A percentile compares a stretch with the other conserved stretches of the same genome.
Conservation (phyloP, 2,797 vertebrate genomes). For the Potorous gilbertii region DNA sequence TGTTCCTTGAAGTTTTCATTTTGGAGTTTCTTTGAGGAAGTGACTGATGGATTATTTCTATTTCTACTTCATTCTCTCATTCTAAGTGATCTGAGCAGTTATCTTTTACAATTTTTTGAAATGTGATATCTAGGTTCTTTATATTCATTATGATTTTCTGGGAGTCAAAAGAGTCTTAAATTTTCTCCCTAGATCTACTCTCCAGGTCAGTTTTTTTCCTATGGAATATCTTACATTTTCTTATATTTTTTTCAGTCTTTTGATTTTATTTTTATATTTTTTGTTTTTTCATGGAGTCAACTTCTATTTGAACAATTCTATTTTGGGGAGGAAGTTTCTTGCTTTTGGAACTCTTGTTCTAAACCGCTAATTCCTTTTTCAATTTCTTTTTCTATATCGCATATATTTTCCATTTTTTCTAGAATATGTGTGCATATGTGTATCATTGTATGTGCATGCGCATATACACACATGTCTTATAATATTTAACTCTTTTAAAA, state of each 20-base stretch:
- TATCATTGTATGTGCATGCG: too few relatives aligned
- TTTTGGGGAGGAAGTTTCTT: background rate
- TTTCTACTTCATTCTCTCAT: background rate
- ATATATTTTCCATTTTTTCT: background rate
- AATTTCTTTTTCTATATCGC: background rate
- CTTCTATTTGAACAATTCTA: background rate
- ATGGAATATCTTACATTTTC: background rate
- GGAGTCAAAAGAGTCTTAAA: background rate
- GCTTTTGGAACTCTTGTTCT: background rate
- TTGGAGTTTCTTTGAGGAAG: background rate
- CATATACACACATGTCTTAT: background rate
- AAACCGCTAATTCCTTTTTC: background rate
- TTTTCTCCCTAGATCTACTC: rapidly evolving
- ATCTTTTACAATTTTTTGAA: background rate
- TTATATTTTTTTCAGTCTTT: background rate
- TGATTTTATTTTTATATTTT: background rate
- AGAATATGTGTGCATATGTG: background rate
- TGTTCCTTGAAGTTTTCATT: background rate
- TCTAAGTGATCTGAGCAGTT: background rate
- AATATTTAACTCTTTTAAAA: background rate
- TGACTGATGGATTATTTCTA: background rate
- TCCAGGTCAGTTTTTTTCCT: background rate
- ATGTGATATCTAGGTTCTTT: background rate
- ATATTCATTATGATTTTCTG: background rate
- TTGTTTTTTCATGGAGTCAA: background rate